phyloP scores from a whole-genome alignment of 2,888 invertebrate genomes.

The Drosophila buzzatii region DNA sequence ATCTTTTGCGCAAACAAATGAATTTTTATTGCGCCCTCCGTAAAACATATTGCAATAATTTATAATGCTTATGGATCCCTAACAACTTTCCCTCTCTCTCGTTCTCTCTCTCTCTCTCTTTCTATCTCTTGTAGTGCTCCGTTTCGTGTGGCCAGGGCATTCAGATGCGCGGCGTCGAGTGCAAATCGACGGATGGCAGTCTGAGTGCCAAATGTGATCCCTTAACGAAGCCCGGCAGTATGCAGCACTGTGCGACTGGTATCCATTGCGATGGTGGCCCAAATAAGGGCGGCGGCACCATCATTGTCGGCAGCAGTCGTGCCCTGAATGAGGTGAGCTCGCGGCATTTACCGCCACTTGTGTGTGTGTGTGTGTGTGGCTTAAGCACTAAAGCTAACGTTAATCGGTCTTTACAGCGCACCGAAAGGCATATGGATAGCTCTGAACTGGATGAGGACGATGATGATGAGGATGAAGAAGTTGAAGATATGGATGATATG shows the following conservation, averaged over 20 bases:
- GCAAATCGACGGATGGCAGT: constrained; percentile 88
- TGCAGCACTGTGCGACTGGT: constrained; percentile 91
- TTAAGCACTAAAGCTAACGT: constrained; percentile 7
- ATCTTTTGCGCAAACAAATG: constrained; percentile 71
- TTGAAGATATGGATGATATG: constrained; percentile 74
- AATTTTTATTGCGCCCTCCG: constrained; percentile 62
- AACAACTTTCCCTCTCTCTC: background rate
- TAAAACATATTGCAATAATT: constrained; percentile 76
- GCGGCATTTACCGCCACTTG: constrained; percentile 1
- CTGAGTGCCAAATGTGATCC: constrained; percentile 89
- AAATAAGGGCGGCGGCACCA: constrained; percentile 77
- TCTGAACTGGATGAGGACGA: constrained; percentile 73
- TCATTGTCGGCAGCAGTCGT: constrained; percentile 82
- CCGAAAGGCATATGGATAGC: constrained; percentile 75
- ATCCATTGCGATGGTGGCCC: constrained; percentile 88
- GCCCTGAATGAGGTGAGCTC: constrained; percentile 68
- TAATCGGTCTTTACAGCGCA: constrained; percentile 50
- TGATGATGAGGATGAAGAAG: constrained; percentile 78
- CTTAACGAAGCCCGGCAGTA: constrained; percentile 88
- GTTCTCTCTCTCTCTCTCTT: background rate
- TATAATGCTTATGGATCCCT: constrained; percentile 63
- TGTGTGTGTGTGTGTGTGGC: constrained; percentile 1
- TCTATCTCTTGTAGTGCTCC: constrained; percentile 90
- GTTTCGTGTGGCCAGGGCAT: constrained; percentile 95
- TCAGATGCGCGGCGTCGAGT: constrained; percentile 93